Percentiles rank a stretch among this genome's conserved stretches.
phyloP scores from a whole-genome alignment of 1,140 invertebrate genomes.

The Lepidostoma basale region DNA sequence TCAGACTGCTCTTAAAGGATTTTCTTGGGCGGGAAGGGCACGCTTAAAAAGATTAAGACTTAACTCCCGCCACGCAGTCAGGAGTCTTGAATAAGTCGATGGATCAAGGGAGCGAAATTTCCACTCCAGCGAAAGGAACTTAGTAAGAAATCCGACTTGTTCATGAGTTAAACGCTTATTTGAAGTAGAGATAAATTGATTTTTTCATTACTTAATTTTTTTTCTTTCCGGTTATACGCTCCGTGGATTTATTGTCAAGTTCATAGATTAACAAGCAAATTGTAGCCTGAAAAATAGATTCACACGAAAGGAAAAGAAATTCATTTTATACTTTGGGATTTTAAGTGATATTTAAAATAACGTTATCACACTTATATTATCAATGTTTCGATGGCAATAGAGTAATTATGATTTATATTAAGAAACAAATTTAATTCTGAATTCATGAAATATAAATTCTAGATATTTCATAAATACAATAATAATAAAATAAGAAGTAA shows the following conservation, averaged over 20 bases:
- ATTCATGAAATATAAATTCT: no score
- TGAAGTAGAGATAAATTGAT: neutral
- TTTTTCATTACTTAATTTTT: neutral
- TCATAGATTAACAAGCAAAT: slow-evolving; percentile 19
- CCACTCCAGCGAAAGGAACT: neutral
- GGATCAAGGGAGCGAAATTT: neutral
- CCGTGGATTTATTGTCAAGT: neutral
- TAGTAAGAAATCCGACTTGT: slow-evolving; percentile 4
- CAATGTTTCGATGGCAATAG: no score
- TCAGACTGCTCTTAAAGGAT: slow-evolving; percentile 41
- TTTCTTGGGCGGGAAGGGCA: slow-evolving; percentile 30
- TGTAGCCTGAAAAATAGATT: slow-evolving; percentile 1
- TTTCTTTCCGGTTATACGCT: no score
- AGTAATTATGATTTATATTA: no score
- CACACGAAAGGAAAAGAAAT: neutral
- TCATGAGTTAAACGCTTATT: no score
- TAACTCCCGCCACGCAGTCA: slow-evolving; percentile 29
- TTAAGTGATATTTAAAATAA: no score
- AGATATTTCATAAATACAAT: no score
- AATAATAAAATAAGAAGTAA: no score
- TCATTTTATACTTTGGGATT: no score
- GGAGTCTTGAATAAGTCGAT: slow-evolving; percentile 38
- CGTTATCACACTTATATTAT: no score
- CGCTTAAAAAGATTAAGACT: slow-evolving; percentile 44
- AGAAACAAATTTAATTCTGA: no score